Evolutionary conservation across 1,140 invertebrate species (phyloP).

Genomic region (Chironomus tepperi): DNA sequence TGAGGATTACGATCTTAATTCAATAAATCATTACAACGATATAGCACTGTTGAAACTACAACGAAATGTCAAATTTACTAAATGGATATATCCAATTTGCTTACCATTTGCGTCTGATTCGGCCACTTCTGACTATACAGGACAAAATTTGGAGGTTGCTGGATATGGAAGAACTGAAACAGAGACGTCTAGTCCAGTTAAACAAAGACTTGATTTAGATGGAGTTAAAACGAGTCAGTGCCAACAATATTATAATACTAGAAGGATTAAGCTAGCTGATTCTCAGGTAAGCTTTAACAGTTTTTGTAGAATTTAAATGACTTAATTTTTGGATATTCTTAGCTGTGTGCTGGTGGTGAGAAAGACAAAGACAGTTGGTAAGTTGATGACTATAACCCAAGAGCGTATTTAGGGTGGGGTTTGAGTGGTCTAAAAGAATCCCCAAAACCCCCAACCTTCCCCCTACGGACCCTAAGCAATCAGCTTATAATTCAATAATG

Average conservation of each 20-base stretch:
- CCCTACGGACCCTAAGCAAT: neutral
- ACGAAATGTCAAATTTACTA: slow-evolving; percentile 44
- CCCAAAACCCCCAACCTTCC: neutral
- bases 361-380: neutral
- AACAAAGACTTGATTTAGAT: neutral
- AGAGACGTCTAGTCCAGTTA: slow-evolving; percentile 37
- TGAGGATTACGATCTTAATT: slow-evolving; percentile 47
- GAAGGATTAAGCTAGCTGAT: neutral
- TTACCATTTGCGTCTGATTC: slow-evolving; percentile 45
- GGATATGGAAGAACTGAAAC: slow-evolving; percentile 58
- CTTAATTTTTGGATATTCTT: neutral
- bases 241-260: neutral
- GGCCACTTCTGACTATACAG: slow-evolving; percentile 32
- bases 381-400: slow-evolving; percentile 41
- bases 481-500: no score
- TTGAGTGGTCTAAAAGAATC: neutral
- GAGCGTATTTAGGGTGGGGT: neutral
- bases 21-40: slow-evolving; percentile 50
- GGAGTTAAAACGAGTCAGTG: neutral
- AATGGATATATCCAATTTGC: slow-evolving; percentile 61
- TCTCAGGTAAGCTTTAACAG: neutral
- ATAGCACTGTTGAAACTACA: slow-evolving; percentile 56
- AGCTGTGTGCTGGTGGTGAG: slow-evolving; percentile 24
- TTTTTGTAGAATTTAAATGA: neutral
- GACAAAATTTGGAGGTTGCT: slow-evolving; percentile 44